These are phyloP conservation scores for Nymphalis urticae DNA, from an alignment of 2,888 invertebrate genomes.

Conservation along the genomic window DNA sequence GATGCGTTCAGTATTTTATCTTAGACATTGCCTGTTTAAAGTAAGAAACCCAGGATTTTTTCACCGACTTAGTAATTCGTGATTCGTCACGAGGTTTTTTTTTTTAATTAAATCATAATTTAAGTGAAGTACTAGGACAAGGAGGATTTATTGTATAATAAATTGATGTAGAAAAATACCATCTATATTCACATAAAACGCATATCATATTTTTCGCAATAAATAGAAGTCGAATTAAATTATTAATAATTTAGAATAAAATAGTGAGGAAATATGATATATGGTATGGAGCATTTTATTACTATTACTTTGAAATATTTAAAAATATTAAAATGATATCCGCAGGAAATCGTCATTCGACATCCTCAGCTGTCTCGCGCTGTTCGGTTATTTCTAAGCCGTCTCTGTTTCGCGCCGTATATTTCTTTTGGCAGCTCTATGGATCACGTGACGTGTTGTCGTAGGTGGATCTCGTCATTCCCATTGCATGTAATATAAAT, in stretches of 20 bases:
- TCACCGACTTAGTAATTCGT: neutral
- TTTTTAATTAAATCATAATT: too few relatives aligned
- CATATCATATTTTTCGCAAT: too few relatives aligned
- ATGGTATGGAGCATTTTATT: neutral
- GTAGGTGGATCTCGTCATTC: constrained; percentile 41
- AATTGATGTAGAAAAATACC: too few relatives aligned
- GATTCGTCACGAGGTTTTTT: too few relatives aligned
- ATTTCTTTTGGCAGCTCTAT: constrained; percentile 56
- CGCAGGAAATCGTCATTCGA: constrained; percentile 33
- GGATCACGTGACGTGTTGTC: constrained; percentile 52
- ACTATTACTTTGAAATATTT: neutral
- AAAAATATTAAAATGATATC: constrained; percentile 30
- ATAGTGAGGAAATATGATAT: neutral
- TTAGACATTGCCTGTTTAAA: constrained; percentile 15
- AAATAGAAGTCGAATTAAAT: too few relatives aligned
- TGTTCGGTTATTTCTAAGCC: constrained; percentile 47
- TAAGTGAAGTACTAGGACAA: too few relatives aligned
- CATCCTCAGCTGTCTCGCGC: constrained; percentile 25
- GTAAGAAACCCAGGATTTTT: neutral
- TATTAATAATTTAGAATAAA: neutral
- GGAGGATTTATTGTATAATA: too few relatives aligned
- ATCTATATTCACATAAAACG: too few relatives aligned
- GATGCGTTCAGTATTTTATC: constrained; percentile 23
- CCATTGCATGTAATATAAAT: constrained; percentile 35
- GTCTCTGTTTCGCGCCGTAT: constrained; percentile 42